Evolutionary conservation across 2,888 invertebrate genomes (phyloP), one percentile per base, ranked within the genome.

Genomic region (Netelia melanura): DNA sequence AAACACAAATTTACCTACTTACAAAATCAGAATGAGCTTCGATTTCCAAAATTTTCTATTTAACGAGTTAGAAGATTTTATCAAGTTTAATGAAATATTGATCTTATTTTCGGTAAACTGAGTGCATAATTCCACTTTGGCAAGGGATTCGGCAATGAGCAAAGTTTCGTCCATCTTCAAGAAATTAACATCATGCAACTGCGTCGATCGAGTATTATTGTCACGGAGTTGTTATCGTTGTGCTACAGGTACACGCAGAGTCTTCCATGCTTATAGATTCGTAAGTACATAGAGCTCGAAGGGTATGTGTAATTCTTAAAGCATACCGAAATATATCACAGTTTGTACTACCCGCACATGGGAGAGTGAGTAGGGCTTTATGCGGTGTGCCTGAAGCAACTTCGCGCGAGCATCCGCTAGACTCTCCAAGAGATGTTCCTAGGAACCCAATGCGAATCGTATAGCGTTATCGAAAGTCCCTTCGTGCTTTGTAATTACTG

Each of bases 121-220:
- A 3, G 2, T 30, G 0, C 62, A 14, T 62, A 62, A 14, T 10
- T 38, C 56, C 30, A 9, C 43, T 64, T 11, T 54, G 70, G 30
- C 70, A 38, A 62, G 70, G 70, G 25, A 44, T 67, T 10, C 21
- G 38, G 17, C 44, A 56, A 14, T 3, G 17, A 38, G 38, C 9
- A 14, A 21, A 5, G 52, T 25, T 44, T 14, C 14, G 17, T 70
- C 43, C 17, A 25, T 58, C 62, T 71, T 71, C 79, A 58, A 17
- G 65, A 72, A 65, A 80, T 80, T 43, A 72, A 48, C 58, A 25
- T 3, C 78, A 52, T 14, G 56, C 44, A 64, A 30, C 54, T 80
- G 14, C 54, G 17, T 23, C 65, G 17, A 14, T 78, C 21, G 61
- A 72, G 64, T 14, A 56, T 65, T 67, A 67, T 67, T 77, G 77